These are phyloP conservation scores for Stegophylla sp. DNA, from an alignment of 2,888 invertebrate species.

Conservation along the genomic window DNA sequence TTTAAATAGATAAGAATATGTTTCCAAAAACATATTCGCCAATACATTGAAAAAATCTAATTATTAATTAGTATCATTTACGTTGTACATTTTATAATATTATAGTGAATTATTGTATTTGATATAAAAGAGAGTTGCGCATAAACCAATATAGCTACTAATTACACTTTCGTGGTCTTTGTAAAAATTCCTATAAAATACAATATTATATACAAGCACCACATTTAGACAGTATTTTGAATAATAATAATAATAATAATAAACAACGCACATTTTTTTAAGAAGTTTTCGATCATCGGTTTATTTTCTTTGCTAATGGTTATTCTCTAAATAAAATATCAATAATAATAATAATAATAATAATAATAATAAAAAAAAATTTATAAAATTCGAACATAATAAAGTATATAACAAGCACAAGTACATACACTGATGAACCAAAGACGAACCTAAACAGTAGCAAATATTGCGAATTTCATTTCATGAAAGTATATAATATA, in stretches of 20 bases:
- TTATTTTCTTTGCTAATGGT: conserved; percentile 42
- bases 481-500: conserved; percentile 32
- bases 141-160: too few species aligned
- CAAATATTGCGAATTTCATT: background rate
- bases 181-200: too few species aligned
- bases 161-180: too few species aligned
- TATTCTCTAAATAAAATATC: conserved; percentile 50
- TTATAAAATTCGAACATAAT: conserved; percentile 50
- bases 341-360: conserved; percentile 38
- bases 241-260: background rate
- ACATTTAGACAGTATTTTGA: background rate
- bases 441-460: conserved; percentile 27
- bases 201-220: too few species aligned
- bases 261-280: conserved; percentile 15
- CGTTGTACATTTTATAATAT: too few species aligned
- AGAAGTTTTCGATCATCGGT: conserved; percentile 41
- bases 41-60: too few species aligned
- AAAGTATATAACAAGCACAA: conserved; percentile 49
- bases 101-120: too few species aligned
- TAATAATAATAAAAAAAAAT: conserved; percentile 42
- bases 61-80: too few species aligned
- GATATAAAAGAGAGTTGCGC: too few species aligned
- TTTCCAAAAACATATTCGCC: too few species aligned
- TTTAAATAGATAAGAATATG: too few species aligned
- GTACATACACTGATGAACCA: conserved; percentile 39